Conservation (phyloP, 2,797 vertebrate species). For the Sebastes vulpes region DNA sequence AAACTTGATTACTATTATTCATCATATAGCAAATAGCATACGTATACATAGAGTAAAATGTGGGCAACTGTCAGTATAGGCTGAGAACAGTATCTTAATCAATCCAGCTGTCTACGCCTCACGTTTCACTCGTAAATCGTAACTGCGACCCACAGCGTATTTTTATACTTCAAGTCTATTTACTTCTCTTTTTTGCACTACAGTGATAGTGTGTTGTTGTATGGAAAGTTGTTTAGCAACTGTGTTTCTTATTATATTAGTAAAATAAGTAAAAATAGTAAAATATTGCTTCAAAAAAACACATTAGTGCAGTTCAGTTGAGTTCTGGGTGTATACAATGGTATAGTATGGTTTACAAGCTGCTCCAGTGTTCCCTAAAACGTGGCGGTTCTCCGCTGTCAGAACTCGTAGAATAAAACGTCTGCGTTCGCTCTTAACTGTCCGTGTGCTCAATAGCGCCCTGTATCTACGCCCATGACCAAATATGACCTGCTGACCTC, state of each 20-base stretch:
- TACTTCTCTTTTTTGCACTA: too few relatives aligned
- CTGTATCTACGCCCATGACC: slow-evolving; percentile 40
- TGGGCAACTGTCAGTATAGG: too few relatives aligned
- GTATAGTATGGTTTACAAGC: background rate
- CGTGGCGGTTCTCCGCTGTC: background rate
- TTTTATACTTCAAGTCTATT: too few relatives aligned
- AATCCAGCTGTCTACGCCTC: too few relatives aligned
- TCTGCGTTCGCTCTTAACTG: slow-evolving; percentile 22
- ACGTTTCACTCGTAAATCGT: too few relatives aligned
- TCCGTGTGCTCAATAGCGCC: slow-evolving; percentile 41
- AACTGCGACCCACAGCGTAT: too few relatives aligned
- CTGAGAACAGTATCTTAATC: too few relatives aligned
- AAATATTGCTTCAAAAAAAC: too few relatives aligned
- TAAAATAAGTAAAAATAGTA: too few relatives aligned
- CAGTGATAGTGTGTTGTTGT: too few relatives aligned
- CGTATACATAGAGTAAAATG: too few relatives aligned
- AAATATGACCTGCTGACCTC: slow-evolving; percentile 66
- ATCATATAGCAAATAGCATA: too few relatives aligned
- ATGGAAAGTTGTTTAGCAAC: background rate
- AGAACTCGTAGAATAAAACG: background rate
- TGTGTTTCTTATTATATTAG: background rate
- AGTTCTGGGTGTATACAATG: background rate
- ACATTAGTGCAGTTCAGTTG: background rate
- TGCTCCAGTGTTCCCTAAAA: background rate
- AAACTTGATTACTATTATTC: background rate